Percentiles rank a stretch among this genome's conserved stretches.
phyloP scores from a whole-genome alignment of 2,888 invertebrate genomes.

The Ptilodon capucinus region DNA sequence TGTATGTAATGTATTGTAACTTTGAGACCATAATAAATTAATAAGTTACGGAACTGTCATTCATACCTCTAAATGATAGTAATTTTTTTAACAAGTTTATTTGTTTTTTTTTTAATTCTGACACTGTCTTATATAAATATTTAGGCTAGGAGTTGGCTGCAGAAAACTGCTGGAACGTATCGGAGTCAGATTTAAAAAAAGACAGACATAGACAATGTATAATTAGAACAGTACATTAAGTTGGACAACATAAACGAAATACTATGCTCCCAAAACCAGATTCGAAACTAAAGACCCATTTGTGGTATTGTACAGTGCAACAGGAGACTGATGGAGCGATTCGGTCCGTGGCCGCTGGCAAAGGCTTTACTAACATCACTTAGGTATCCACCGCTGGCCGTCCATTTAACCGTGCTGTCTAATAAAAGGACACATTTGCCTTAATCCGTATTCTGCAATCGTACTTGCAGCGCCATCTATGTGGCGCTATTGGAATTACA shows the following conservation, averaged over 20 bases:
- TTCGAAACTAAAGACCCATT: conserved; percentile 25
- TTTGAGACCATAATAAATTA: no score
- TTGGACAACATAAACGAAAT: not conserved
- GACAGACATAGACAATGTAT: no score
- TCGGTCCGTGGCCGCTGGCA: conserved; percentile 23
- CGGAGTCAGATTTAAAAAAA: no score
- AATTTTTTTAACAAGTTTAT: no score
- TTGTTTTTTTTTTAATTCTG: no score
- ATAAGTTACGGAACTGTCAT: no score
- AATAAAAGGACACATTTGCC: conserved; percentile 33
- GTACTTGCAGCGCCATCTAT: conserved; percentile 32
- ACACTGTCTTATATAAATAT: no score
- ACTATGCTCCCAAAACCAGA: conserved; percentile 9
- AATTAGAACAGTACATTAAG: no score
- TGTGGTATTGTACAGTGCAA: conserved; percentile 33
- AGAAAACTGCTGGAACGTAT: no score
- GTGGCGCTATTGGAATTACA: conserved; percentile 14
- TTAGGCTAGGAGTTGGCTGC: no score
- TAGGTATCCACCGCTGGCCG: conserved; percentile 18
- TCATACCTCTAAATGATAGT: no score
- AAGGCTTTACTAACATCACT: conserved; percentile 32
- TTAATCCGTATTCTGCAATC: conserved; percentile 18
- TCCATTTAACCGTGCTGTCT: conserved; percentile 29
- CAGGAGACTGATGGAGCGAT: conserved; percentile 30
- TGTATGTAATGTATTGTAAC: no score